Evolutionary conservation across 2,113 vertebrate species (phyloP).

Genomic region (Cardinalis cardinalis): DNA sequence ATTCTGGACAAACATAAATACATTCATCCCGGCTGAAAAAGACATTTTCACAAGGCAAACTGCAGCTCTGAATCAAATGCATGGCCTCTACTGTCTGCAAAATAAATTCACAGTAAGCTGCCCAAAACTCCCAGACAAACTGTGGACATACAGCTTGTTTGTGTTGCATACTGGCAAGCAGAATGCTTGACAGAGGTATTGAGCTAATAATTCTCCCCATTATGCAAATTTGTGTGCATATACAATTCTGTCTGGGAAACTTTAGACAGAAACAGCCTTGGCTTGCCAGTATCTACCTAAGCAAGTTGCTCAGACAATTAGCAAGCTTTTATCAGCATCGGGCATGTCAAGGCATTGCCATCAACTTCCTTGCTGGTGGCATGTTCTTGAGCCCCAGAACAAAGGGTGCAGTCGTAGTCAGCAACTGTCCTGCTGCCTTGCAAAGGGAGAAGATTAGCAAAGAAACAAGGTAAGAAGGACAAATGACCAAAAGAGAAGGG

Average conservation of each 20-base stretch:
- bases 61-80: neutral
- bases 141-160: neutral
- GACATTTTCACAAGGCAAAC: neutral
- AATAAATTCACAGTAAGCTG: neutral
- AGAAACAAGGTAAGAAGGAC: neutral
- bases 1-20: neutral
- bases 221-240: neutral
- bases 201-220: neutral
- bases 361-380: neutral
- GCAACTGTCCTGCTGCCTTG: neutral
- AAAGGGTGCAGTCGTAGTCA: fast-evolving
- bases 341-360: neutral
- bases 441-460: neutral
- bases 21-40: fast-evolving
- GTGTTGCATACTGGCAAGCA: neutral
- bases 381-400: neutral
- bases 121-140: neutral
- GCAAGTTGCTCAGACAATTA: neutral
- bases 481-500: neutral
- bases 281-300: neutral
- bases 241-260: neutral
- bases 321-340: neutral
- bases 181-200: neutral
- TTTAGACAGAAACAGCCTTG: neutral
- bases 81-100: neutral